Evolutionary conservation across 2,888 invertebrate genomes (phyloP), one percentile per base, ranked within the genome.

Genomic region (Xanthorhoe spadicearia): DNA sequence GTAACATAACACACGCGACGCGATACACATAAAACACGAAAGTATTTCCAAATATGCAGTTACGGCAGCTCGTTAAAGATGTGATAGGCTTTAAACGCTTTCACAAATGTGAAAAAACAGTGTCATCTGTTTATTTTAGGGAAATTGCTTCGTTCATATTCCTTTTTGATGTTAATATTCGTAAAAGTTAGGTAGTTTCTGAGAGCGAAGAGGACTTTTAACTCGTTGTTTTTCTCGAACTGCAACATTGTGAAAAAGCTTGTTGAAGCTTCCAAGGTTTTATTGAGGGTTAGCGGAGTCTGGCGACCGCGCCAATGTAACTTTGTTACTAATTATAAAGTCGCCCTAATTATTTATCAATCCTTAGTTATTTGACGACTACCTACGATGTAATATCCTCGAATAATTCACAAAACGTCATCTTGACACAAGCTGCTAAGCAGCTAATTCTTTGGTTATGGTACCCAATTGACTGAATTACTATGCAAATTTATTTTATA

Each of bases 271-370:
- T 72, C 79, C 78, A 78, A 80, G 82, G 80, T 82, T 87, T 86
- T 85, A 86, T 87, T 79, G 75, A 79, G 75, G 70, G 77, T 69
- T 70, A 75, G 76, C 70, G 79, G 72, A 79, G 79, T 80, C 81
- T 74, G 79, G 81, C 75, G 78, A 83, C 83, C 83, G 77, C 79
- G 76, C 70, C 46, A 70, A 75, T 79, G 78, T 83, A 85, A 87
- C 85, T 85, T 86, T 83, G 83, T 85, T 74, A 83, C 82, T 83
- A 81, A 85, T 80, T 80, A 23, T 23, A n/a, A n/a, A n/a, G n/a
- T n/a, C n/a, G n/a, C n/a, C n/a, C n/a, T n/a, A n/a, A n/a, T n/a
- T n/a, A n/a, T n/a, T n/a, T n/a, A n/a, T n/a, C n/a, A n/a, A n/a
- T n/a, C n/a, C n/a, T n/a, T n/a, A n/a, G n/a, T n/a, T n/a, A n/a